Percentiles rank a stretch among this genome's conserved stretches.
phyloP scores from a whole-genome alignment of 2,888 invertebrate species.

The Ochropacha duplaris region DNA sequence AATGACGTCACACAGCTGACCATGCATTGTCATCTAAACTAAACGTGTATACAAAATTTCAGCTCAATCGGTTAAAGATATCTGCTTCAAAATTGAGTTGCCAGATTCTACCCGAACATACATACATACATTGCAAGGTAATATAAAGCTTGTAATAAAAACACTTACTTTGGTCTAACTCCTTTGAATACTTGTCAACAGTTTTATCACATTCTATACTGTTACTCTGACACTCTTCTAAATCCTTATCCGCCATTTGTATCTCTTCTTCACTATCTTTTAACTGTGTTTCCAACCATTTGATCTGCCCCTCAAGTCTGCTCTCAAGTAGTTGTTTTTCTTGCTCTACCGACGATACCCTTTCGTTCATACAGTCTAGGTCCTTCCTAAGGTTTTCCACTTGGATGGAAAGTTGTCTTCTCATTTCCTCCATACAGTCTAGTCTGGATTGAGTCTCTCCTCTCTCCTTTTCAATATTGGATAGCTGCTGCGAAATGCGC shows the following conservation, averaged over 20 bases:
- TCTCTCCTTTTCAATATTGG: conserved; percentile 47
- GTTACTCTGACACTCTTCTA: conserved; percentile 47
- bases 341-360: conserved; percentile 44
- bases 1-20: too few relatives aligned
- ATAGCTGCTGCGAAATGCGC: conserved; percentile 39
- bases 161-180: conserved; percentile 65
- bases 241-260: conserved; percentile 47
- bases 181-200: conserved; percentile 56
- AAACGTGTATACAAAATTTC: too few relatives aligned
- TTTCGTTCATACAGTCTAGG: conserved; percentile 41
- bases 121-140: too few relatives aligned
- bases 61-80: too few relatives aligned
- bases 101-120: too few relatives aligned
- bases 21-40: too few relatives aligned
- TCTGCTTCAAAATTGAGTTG: too few relatives aligned
- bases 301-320: conserved; percentile 35
- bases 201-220: conserved; percentile 35
- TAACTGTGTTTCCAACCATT: conserved; percentile 37
- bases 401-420: conserved; percentile 42
- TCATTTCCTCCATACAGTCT: conserved; percentile 49
- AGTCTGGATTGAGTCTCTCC: conserved; percentile 39
- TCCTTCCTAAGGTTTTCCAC: conserved; percentile 36
- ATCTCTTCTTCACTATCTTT: conserved; percentile 43
- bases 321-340: conserved; percentile 40
- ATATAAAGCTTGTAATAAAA: background rate